A percentile compares a stretch with the other conserved stretches of the same genome.
Evolutionary conservation across 2,797 vertebrate genomes (phyloP).

Genomic region (Ibycter americanus): DNA sequence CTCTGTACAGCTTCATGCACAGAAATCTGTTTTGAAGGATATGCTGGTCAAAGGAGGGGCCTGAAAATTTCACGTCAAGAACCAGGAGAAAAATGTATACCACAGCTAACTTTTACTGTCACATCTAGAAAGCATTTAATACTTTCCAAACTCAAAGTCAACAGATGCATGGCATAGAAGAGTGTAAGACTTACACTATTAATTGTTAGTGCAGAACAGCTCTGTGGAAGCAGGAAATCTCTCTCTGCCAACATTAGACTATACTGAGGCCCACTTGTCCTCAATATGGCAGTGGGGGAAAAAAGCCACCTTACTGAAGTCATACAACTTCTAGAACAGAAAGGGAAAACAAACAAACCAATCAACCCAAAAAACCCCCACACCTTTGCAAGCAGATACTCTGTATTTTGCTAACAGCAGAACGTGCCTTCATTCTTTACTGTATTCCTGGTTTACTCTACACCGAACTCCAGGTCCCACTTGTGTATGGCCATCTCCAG

Average conservation of each 20-base stretch:
- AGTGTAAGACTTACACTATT: background rate
- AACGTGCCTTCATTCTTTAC: background rate
- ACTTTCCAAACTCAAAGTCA: background rate
- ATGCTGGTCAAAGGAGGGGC: background rate
- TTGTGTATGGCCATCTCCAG: accelerated
- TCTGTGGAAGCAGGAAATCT: background rate
- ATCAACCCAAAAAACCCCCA: background rate
- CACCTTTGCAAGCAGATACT: background rate
- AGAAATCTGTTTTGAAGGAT: background rate
- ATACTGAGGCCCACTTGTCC: accelerated
- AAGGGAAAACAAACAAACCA: background rate
- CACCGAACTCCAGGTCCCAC: background rate
- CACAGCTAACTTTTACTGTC: background rate
- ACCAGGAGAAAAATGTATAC: background rate
- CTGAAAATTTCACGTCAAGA: background rate
- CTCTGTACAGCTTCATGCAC: background rate
- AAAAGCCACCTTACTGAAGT: background rate
- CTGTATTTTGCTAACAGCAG: background rate
- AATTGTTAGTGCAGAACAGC: background rate
- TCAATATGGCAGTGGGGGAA: accelerated
- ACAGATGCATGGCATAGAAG: background rate
- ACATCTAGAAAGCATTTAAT: background rate
- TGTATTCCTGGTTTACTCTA: background rate
- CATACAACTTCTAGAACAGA: background rate
- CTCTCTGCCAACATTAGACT: background rate